Evolutionary conservation across 2,888 invertebrate species (phyloP).

Genomic region (Scelioninae gen. 2): DNA sequence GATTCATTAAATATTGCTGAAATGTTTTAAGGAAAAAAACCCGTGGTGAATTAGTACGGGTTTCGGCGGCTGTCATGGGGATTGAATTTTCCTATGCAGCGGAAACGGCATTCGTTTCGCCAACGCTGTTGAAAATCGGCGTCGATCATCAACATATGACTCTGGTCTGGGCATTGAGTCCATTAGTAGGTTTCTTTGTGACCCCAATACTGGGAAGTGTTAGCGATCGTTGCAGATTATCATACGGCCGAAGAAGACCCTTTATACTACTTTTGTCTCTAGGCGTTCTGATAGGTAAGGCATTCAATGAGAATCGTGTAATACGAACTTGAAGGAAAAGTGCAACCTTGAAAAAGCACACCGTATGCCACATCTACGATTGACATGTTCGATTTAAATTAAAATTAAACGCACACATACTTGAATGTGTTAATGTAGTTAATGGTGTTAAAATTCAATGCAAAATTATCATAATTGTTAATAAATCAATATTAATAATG

Average conservation of each 20-base stretch:
- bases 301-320: constrained; percentile 35
- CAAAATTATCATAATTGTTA: too few species aligned
- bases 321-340: constrained; percentile 56
- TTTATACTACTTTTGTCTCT: constrained; percentile 93
- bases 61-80: constrained; percentile 97
- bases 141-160: constrained; percentile 96
- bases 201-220: constrained; percentile 94
- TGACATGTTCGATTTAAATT: too few species aligned
- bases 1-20: too few species aligned
- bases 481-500: too few species aligned
- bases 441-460: too few species aligned
- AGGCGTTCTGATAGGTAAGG: constrained; percentile 90
- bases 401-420: too few species aligned
- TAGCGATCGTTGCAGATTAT: constrained; percentile 90
- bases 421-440: too few species aligned
- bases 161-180: constrained; percentile 95
- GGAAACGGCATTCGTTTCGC: constrained; percentile 97
- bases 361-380: too few species aligned
- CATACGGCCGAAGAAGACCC: constrained; percentile 90
- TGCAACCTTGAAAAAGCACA: constrained; percentile 49
- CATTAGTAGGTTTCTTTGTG: constrained; percentile 94
- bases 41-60: constrained; percentile 86
- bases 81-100: constrained; percentile 98
- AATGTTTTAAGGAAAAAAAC: constrained; percentile 82
- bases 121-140: constrained; percentile 93